A percentile compares a stretch with the other conserved stretches of the same genome.
Conservation (phyloP, 2,113 vertebrate genomes). For the Grammomys surdaster region DNA sequence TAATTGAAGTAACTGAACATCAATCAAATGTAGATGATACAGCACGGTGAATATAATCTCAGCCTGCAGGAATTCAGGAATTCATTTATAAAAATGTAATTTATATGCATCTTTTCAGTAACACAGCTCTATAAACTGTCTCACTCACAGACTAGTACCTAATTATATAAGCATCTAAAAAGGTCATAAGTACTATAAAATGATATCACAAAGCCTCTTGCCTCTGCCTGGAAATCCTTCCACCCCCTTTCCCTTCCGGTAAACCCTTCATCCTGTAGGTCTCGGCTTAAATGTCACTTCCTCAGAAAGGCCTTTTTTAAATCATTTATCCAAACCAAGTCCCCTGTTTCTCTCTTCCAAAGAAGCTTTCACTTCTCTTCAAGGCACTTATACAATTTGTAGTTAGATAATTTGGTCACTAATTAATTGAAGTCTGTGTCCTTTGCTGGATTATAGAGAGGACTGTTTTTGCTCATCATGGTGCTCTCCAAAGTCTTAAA, state of each 20-base stretch:
- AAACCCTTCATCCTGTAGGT: constrained; percentile 75
- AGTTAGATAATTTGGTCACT: constrained; percentile 61
- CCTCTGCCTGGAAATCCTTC: constrained; percentile 80
- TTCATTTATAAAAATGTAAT: constrained; percentile 84
- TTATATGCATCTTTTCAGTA: constrained; percentile 83
- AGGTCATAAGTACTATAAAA: constrained; percentile 82
- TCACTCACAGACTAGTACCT: constrained; percentile 81
- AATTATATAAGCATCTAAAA: constrained; percentile 84
- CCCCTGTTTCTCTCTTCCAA: constrained; percentile 56
- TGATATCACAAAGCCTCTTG: constrained; percentile 79
- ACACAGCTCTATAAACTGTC: constrained; percentile 81
- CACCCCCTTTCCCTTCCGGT: constrained; percentile 76
- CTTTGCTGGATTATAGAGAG: constrained; percentile 1
- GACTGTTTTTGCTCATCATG: not conserved
- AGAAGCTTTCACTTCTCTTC: constrained; percentile 58
- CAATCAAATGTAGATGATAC: constrained; percentile 80
- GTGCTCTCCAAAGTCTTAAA: constrained; percentile 10
- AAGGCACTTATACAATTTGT: constrained; percentile 61
- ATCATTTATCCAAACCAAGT: constrained; percentile 75
- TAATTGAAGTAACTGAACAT: constrained; percentile 83
- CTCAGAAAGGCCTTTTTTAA: constrained; percentile 71
- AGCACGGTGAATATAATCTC: constrained; percentile 74
- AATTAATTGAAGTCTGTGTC: constrained; percentile 62
- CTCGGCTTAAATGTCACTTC: constrained; percentile 79
- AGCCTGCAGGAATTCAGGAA: constrained; percentile 83